Evolutionary conservation across 2,113 vertebrate genomes (phyloP).

Genomic region (Pituophis catenifer): DNA sequence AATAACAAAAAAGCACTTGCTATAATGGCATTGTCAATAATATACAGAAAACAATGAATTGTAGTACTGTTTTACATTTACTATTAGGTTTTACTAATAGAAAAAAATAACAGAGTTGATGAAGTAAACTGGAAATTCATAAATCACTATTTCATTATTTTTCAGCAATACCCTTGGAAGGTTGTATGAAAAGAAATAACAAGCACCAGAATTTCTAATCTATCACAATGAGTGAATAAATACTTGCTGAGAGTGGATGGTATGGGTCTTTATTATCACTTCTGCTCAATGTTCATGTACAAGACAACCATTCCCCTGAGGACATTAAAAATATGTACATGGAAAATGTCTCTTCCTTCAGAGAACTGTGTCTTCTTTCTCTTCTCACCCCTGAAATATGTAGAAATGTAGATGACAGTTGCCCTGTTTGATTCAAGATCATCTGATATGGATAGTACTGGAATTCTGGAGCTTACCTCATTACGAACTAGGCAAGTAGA

Average conservation of each 20-base stretch:
- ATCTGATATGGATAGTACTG: neutral
- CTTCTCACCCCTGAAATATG: neutral
- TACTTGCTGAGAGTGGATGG: neutral
- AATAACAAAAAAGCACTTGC: conserved; percentile 31
- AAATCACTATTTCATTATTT: neutral
- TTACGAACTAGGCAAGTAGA: neutral
- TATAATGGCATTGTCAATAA: conserved; percentile 40
- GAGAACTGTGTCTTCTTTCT: neutral
- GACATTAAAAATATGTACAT: neutral
- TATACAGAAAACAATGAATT: conserved; percentile 33
- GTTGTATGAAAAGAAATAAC: neutral
- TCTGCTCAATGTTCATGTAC: neutral
- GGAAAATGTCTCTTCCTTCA: neutral
- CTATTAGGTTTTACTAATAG: conserved; percentile 31
- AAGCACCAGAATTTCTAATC: neutral
- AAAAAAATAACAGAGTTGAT: conserved; percentile 2
- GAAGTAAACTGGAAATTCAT: neutral
- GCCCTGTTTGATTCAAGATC: neutral
- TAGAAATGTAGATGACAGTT: neutral
- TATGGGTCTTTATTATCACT: neutral
- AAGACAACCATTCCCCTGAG: neutral
- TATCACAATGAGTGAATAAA: neutral
- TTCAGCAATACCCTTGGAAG: neutral
- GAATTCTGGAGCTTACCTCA: neutral
- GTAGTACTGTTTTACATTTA: conserved; percentile 20